Evolutionary conservation across 2,888 invertebrate genomes (phyloP), one percentile per base, ranked within the genome.

Genomic region (Hedya salicella): DNA sequence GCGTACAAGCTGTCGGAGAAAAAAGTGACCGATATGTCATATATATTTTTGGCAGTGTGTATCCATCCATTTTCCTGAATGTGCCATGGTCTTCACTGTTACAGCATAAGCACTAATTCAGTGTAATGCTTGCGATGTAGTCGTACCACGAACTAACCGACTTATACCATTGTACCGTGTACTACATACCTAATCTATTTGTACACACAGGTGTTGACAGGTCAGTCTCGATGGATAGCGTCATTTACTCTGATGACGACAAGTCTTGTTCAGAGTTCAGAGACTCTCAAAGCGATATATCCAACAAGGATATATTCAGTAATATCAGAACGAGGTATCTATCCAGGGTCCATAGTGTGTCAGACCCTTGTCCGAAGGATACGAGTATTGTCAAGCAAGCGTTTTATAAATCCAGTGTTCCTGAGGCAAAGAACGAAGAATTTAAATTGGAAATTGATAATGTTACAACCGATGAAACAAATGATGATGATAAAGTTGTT

Each of bases 151-250:
- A 67, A 85, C 86, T 85, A 86, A 86, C 85, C 73, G 39, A 65
- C 53, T 54, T 36, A 54, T 19, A 30, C 14, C 44, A 57, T 68
- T 63, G 46, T 62, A 50, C 21, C 57, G 42, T 68, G 68, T 70
- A 67, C 70, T 59, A 68, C 53, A 53, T 49, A 62, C 46, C 60
- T 65, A 65, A 65, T 65, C 19, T 64, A 78, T 87, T 87, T 87
- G 83, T 89, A 84, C 81, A 86, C 79, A 86, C 91, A 92, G 92
- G 91, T 92, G 78, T 87, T 84, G 83, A 88, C 80, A 85, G 81
- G 73, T 85, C 89, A 70, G 86, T 85, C 75, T 89, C 89, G 76
- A 78, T 83, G 85, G 90, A 89, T 80, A 89, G 84, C 80, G 77
- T 85, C 70, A 70, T 78, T 72, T 77, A 75, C 80, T 86, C 83